Conservation (phyloP, 2,797 vertebrate species). For the Phataginus tetradactyla region DNA sequence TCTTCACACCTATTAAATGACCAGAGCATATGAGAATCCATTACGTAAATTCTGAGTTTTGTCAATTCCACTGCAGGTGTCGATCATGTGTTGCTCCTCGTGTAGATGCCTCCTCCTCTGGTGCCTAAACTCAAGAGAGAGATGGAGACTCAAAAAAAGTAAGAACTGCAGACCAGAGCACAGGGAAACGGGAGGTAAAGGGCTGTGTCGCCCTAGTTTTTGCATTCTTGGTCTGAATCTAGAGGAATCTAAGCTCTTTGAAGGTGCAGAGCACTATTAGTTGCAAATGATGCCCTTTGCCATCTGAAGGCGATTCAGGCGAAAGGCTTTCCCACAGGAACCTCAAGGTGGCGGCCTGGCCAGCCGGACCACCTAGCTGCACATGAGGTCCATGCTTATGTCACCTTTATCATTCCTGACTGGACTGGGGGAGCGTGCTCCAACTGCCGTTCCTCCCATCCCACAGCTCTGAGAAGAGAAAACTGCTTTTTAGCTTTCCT, state of each 20-base stretch:
- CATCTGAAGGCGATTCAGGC: background rate
- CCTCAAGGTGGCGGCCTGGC: background rate
- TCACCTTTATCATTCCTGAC: background rate
- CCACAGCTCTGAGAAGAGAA: slow-evolving; percentile 1
- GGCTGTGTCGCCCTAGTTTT: background rate
- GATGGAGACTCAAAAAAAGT: background rate
- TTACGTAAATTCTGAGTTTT: slow-evolving; percentile 37
- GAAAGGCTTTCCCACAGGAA: background rate
- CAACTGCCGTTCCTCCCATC: background rate
- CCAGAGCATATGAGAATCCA: background rate
- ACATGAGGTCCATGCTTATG: background rate
- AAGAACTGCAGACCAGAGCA: background rate
- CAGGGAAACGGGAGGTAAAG: background rate
- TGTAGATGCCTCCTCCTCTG: background rate
- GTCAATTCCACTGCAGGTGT: background rate
- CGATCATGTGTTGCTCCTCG: background rate
- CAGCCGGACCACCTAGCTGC: background rate
- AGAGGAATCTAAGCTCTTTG: background rate
- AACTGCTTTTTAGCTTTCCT: background rate
- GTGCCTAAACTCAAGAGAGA: background rate
- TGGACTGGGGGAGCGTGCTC: background rate
- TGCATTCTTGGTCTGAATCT: background rate
- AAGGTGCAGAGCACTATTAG: background rate
- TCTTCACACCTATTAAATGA: background rate
- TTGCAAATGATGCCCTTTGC: background rate